A percentile compares a stretch with the other conserved stretches of the same genome.
These are phyloP conservation scores for Ptilodon capucinus DNA, from an alignment of 2,888 invertebrate genomes.

Conservation along the genomic window DNA sequence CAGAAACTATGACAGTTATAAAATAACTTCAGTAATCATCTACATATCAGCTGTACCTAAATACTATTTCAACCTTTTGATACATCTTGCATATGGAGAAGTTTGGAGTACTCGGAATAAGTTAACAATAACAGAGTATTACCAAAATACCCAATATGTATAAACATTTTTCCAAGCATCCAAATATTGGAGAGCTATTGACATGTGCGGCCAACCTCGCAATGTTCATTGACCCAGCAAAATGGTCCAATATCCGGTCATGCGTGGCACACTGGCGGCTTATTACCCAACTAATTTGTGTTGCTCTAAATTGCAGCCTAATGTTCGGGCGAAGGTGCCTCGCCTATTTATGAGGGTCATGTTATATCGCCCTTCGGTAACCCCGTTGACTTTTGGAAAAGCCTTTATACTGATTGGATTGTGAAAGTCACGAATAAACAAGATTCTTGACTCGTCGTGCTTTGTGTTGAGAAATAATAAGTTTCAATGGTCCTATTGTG, in stretches of 20 bases:
- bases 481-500: neutral
- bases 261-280: neutral
- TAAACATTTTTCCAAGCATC: neutral
- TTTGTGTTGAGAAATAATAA: neutral
- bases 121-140: neutral
- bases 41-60: no score
- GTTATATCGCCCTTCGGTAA: neutral
- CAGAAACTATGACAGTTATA: no score
- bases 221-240: neutral
- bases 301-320: neutral
- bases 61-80: no score
- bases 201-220: neutral
- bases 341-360: neutral
- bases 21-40: no score
- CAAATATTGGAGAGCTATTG: neutral
- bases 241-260: neutral
- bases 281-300: slow-evolving; percentile 1
- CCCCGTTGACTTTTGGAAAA: neutral
- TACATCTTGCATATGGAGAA: no score
- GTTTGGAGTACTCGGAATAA: neutral
- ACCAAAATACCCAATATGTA: neutral
- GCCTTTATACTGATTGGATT: neutral
- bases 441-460: neutral
- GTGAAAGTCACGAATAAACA: neutral
- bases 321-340: neutral